Evolutionary conservation across 2,113 vertebrate genomes (phyloP).

Genomic region (Gila orcuttii): DNA sequence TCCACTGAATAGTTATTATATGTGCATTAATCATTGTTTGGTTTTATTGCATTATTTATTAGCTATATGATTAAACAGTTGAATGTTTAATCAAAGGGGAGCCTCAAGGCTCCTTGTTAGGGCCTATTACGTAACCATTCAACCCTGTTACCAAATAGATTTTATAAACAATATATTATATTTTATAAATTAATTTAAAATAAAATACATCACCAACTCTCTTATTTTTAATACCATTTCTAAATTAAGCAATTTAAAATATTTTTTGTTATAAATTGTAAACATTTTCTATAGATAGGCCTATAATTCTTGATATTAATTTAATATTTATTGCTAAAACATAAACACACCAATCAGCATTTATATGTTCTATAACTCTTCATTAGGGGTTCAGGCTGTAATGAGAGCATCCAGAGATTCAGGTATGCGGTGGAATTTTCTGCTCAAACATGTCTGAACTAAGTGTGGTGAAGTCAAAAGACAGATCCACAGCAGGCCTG

Average conservation of each 20-base stretch:
- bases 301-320: neutral
- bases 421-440: neutral
- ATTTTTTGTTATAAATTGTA: neutral
- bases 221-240: neutral
- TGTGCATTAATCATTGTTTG: neutral
- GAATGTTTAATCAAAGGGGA: constrained; percentile 8
- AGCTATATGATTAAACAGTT: neutral
- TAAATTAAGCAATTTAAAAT: neutral
- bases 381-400: neutral
- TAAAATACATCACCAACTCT: neutral
- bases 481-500: constrained; percentile 6
- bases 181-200: neutral
- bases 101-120: constrained; percentile 2
- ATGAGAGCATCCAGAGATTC: neutral
- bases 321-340: neutral
- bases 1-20: constrained; percentile 10
- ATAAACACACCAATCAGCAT: neutral
- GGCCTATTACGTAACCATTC: constrained; percentile 3
- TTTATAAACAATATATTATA: neutral
- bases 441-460: constrained; percentile 35
- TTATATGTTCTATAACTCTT: neutral
- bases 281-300: neutral
- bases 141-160: neutral
- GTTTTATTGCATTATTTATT: constrained; percentile 18
- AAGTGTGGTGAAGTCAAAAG: neutral